A percentile compares a stretch with the other conserved stretches of the same genome.
Evolutionary conservation across 2,113 vertebrate genomes (phyloP).

Genomic region (Dermatemys mawii): DNA sequence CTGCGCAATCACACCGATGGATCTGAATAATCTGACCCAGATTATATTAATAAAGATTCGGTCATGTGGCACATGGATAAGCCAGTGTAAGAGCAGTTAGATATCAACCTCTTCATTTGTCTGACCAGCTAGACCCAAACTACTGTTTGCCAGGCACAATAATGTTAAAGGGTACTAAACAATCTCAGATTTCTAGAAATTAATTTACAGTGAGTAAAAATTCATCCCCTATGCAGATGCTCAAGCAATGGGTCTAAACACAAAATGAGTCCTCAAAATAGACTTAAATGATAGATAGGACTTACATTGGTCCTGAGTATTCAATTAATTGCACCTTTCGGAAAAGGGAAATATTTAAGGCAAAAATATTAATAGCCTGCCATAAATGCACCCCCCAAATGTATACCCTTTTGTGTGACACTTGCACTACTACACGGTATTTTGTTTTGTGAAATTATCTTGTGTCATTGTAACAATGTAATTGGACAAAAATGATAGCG

Average conservation of each 20-base stretch:
- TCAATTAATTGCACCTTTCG: not conserved
- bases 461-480: not conserved
- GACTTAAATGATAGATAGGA: not conserved
- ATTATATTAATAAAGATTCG: not conserved
- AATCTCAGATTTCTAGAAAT: not conserved
- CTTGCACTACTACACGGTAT: not conserved
- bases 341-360: not conserved
- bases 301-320: not conserved
- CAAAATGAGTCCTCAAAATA: not conserved
- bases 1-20: not conserved
- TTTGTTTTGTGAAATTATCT: not conserved
- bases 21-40: not conserved
- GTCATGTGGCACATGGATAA: not conserved
- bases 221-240: not conserved
- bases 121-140: not conserved
- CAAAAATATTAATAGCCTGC: not conserved
- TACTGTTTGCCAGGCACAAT: not conserved
- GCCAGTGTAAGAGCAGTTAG: not conserved
- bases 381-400: not conserved
- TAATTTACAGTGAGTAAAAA: not conserved
- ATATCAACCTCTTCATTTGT: not conserved
- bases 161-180: not conserved
- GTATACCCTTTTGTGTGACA: not conserved
- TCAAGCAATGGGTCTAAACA: not conserved
- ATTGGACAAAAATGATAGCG: not conserved